Conservation (phyloP, 2,888 invertebrate genomes). For the Drosophila quinaria region DNA sequence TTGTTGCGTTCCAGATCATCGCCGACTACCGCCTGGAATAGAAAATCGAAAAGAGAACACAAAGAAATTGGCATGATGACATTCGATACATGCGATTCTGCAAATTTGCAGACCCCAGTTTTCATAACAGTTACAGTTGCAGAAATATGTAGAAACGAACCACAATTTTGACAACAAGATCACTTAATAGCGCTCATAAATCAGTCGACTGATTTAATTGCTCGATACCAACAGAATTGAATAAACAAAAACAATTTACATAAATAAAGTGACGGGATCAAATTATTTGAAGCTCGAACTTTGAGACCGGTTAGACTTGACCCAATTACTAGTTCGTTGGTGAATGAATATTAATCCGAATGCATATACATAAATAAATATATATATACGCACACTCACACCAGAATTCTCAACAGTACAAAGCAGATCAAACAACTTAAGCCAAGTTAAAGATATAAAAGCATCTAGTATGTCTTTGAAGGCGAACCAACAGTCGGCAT, state of each 20-base stretch:
- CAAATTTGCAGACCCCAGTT: constrained; percentile 5
- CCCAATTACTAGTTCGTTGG: constrained; percentile 57
- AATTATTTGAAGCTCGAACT: constrained; percentile 23
- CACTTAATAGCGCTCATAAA: background rate
- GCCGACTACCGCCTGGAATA: constrained; percentile 86
- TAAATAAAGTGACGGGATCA: constrained; percentile 3
- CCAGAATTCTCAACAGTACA: constrained; percentile 1
- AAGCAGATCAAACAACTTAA: constrained; percentile 10
- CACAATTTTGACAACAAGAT: background rate
- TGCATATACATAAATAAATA: constrained; percentile 12
- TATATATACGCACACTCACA: background rate
- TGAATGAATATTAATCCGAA: constrained; percentile 44
- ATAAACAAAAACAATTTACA: background rate
- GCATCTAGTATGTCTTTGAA: constrained; percentile 2
- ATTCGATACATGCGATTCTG: constrained; percentile 2
- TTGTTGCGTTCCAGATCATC: constrained; percentile 89
- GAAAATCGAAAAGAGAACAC: constrained; percentile 36
- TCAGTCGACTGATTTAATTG: background rate
- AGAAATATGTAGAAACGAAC: background rate
- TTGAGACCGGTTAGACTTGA: constrained; percentile 71
- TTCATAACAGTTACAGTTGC: background rate
- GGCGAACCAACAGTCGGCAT: constrained; percentile 20
- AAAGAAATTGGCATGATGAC: constrained; percentile 34
- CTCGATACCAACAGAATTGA: background rate
- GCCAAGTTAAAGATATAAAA: constrained; percentile 23